Base-by-base conservation (phyloP, 1,140 invertebrate species). In the Hetaerina americana region DNA sequence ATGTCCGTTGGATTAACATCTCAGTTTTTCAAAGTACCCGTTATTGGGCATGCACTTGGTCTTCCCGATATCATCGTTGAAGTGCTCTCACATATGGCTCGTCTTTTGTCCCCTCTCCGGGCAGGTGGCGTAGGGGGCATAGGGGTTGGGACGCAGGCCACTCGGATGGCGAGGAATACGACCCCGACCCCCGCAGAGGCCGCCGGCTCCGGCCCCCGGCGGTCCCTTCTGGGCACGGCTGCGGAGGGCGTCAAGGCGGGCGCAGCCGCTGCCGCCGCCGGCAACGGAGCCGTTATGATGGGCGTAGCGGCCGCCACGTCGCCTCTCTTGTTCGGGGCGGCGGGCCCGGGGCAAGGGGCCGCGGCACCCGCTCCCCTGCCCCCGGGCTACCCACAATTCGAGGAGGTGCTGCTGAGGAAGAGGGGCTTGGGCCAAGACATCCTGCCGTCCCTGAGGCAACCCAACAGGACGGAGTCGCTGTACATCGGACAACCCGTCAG, bases 391-490 rank as follows among this genome's bases (percentile, higher is more conserved):
- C 85, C 85, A 72, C 89, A 89, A 57, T 93, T 92, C 79, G 92
- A 94, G 77, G 92, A 92, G 68, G 87, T 90, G 25, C 84, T 92
- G 71, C 77, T 94, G 74, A 86, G 90, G 77, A 91, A 94, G 78
- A 85, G 91, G 75, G 88, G 85, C 72, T 84, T 94, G 68, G 92
- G 91, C 66, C 93, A 94, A 82, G 93, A 94, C 79, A 94, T 95
- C 78, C 87, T 92, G 77, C 90, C 92, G 31, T 92, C 92, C 76
- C 87, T 86, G 70, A 77, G 78, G 26, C 92, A 94, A 79, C 93
- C 92, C 49, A 94, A 94, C 80, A 85, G 94, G 75, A 95, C 93
- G 69, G 93, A 95, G 78, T 95, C 93, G 18, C 80, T 84, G 26
- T 83, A 82, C 74, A 78, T 81, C 71, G 79, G 40, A 57, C 40